Evolutionary conservation across 2,113 vertebrate species (phyloP), one percentile per base, ranked within the genome.

Genomic region (Bombycilla garrulus): DNA sequence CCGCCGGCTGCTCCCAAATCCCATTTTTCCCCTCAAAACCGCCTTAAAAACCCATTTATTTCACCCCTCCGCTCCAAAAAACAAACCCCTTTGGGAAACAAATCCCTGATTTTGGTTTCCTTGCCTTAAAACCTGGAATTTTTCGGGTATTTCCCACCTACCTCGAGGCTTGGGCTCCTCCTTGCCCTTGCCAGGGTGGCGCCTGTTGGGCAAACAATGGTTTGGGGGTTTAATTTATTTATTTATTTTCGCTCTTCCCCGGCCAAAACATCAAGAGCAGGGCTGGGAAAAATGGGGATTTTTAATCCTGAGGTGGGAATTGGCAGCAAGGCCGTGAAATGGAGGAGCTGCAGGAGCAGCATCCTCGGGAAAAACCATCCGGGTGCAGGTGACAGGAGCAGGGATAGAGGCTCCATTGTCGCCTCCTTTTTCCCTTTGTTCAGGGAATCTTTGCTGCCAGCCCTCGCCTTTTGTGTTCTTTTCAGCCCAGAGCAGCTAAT

Each of bases 81-180:
- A 3, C 4, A 6, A 31, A 36, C 0, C 13, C 26, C 10, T 24
- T 8, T 2, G 12, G 17, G 48, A 10, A 69, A 23, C 12, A 3
- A 10, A 15, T 8, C 67, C 3, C 24, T 26, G 0, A 6, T 42
- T 57, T 40, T 10, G 15, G 44, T 1, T 40, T 25, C 28, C 33
- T 58, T 0, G 3, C 7, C 1, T 0, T 38, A 12, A 81, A 79
- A 28, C 0, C 0, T 2, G 11, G 69, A 8, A 6, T 33, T 76
- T n/a, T 1, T 24, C 14, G 35, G 61, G 3, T 1, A 1, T 57
- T 38, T 57, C 54, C 40, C 36, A 77, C n/a, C 69, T 45, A 7
- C 90, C 83, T 89, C 1, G 0, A 24, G 21, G 65, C 66, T 51
- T 38, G 38, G 38, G 42, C 10, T 42, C 64, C 54, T 72, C 85